These are phyloP conservation scores for Polypterus bichir DNA, from an alignment of 2,113 vertebrate species.

Conservation along the genomic window DNA sequence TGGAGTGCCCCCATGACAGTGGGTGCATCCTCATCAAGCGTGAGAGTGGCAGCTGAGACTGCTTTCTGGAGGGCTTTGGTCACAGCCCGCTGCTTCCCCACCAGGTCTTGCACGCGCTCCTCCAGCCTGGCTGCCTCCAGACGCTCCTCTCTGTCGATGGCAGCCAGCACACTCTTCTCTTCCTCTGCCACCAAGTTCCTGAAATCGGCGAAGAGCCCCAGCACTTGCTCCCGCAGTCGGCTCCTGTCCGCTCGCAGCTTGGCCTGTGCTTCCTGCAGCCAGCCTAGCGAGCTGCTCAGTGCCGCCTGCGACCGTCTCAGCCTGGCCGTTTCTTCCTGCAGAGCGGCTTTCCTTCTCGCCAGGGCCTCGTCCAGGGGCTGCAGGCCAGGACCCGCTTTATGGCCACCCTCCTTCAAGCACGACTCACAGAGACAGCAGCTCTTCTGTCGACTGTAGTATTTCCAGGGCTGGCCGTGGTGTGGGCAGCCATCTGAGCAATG, in stretches of 20 bases:
- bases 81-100: slow-evolving; percentile 21
- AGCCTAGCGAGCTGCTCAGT: slow-evolving; percentile 20
- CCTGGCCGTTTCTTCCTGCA: slow-evolving; percentile 6
- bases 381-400: slow-evolving; percentile 3
- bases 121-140: slow-evolving; percentile 22
- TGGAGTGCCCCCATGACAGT: slow-evolving; percentile 17
- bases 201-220: slow-evolving; percentile 5
- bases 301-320: slow-evolving; percentile 3
- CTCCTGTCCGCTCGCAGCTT: slow-evolving; percentile 8
- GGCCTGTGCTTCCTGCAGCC: slow-evolving; percentile 11
- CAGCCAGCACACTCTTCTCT: slow-evolving; percentile 20
- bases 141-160: slow-evolving; percentile 13
- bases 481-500: neutral
- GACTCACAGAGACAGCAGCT: slow-evolving; percentile 8
- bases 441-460: slow-evolving; percentile 13
- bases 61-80: slow-evolving; percentile 14
- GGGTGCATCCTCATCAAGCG: slow-evolving; percentile 23
- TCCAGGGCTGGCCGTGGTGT: slow-evolving; percentile 9
- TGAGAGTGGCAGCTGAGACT: neutral
- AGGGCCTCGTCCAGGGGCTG: slow-evolving; percentile 10
- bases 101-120: slow-evolving; percentile 24
- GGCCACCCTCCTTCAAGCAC: neutral
- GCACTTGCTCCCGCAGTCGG: slow-evolving; percentile 12
- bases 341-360: neutral
- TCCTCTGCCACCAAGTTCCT: slow-evolving; percentile 5